Base-by-base conservation (phyloP, 2,888 invertebrate genomes). In the Clivina fossor region DNA sequence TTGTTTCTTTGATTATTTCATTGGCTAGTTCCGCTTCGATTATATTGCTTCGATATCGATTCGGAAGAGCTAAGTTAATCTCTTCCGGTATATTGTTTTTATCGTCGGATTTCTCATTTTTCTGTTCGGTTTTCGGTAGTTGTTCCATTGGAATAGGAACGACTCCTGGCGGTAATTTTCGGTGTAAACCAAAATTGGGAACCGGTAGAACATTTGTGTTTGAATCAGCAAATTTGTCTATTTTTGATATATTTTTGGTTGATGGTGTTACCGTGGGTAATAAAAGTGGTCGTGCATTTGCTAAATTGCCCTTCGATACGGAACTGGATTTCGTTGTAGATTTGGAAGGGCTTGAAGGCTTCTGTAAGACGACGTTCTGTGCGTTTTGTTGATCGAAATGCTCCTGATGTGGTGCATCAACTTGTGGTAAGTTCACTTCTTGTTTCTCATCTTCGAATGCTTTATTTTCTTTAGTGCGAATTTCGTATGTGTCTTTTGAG, bases 121-220 rank as follows among this genome's bases (percentile, higher is more conserved):
- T 59, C 28, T 54, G 38, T 9, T 72, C 70, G 19, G 44, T 32
- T 41, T 60, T 60, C 15, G 51, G 51, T 47, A 56, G 46, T 32
- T 58, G 58, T 22, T 51, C 49, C 16, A 32, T 46, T 0, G 74
- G 74, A 38, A 73, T 70, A 2, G 74, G 73, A 1, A 73, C 73
- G 2, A 75, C 74, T 49, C 70, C 73, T 0, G 58, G 33, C 64
- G 74, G 53, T 67, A 64, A 53, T 65, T 57, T 49, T 49, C 46
- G 54, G 7, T 57, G 56, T 43, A 43, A 32, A 32, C 43, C 62
- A 43, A 61, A 58, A 40, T 65, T 65, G 24, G 63, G 61, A 4
- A 67, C 58, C 26, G 68, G 67, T 44, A 68, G 63, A 22, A 74
- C 62, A 65, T 74, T 65, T 53, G 67, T 56, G 64, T 64, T 60